Percentiles rank a stretch among this genome's conserved stretches.
Evolutionary conservation across 1,140 invertebrate species (phyloP).

Genomic region (Orius laevigatus): DNA sequence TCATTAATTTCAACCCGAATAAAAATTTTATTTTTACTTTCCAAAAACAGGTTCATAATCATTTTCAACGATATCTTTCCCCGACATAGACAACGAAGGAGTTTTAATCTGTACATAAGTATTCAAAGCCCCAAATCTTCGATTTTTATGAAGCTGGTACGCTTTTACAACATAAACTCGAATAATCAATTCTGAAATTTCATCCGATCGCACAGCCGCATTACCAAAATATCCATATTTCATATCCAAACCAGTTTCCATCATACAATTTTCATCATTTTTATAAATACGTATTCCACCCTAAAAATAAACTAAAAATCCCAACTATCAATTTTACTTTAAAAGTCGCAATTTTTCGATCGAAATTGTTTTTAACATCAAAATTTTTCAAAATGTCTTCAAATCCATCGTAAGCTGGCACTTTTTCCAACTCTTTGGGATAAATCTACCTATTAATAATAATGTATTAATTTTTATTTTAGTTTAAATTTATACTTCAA

Average conservation of each 20-base stretch:
- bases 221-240: too few species aligned
- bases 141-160: background rate
- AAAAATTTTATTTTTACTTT: background rate
- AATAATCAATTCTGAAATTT: background rate
- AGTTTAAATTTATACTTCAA: background rate
- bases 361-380: conserved; percentile 43
- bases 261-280: too few species aligned
- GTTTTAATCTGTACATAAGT: background rate
- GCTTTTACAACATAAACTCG: conserved; percentile 9
- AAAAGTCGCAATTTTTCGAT: too few species aligned
- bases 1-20: background rate
- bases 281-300: too few species aligned
- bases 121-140: conserved; percentile 18
- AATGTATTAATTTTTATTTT: background rate
- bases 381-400: conserved; percentile 53
- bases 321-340: too few species aligned
- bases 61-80: background rate
- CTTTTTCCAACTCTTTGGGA: conserved; percentile 52
- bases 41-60: background rate
- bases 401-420: conserved; percentile 56
- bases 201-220: too few species aligned
- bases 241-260: too few species aligned
- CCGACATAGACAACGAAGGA: too few species aligned
- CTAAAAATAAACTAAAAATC: too few species aligned
- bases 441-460: conserved; percentile 39